A percentile compares a stretch with the other conserved stretches of the same genome.
These are phyloP conservation scores for Dorcus hopei DNA, from an alignment of 2,888 invertebrate genomes.

Conservation along the genomic window DNA sequence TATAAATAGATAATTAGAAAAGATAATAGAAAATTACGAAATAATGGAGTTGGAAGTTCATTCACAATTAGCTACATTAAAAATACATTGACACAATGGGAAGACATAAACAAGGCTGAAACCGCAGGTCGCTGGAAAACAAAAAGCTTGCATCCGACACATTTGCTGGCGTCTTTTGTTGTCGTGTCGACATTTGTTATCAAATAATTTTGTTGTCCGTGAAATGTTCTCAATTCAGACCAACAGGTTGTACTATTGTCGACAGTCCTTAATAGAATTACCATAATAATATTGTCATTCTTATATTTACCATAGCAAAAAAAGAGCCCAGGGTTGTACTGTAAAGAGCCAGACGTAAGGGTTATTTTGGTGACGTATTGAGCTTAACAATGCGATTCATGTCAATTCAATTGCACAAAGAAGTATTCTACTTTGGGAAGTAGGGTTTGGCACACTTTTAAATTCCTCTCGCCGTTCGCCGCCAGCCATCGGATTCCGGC, in stretches of 20 bases:
- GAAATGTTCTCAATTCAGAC: constrained; percentile 45
- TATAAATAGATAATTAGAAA: constrained; percentile 16
- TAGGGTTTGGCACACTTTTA: constrained; percentile 31
- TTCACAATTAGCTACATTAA: constrained; percentile 39
- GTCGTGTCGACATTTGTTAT: constrained; percentile 46
- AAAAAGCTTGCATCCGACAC: constrained; percentile 39
- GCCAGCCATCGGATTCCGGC: constrained; percentile 10
- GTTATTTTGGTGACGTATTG: constrained; percentile 43
- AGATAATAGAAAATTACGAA: constrained; percentile 13
- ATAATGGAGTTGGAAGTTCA: constrained; percentile 28
- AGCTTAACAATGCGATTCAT: constrained; percentile 44
- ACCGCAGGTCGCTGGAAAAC: constrained; percentile 36
- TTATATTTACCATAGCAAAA: constrained; percentile 48
- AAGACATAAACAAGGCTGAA: constrained; percentile 34
- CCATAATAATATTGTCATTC: constrained; percentile 52
- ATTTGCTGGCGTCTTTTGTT: constrained; percentile 41
- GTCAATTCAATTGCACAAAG: constrained; percentile 45
- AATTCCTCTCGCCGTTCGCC: constrained; percentile 13
- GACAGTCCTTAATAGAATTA: constrained; percentile 50
- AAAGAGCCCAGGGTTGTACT: constrained; percentile 35
- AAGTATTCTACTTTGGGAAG: constrained; percentile 40
- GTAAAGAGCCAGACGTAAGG: constrained; percentile 35
- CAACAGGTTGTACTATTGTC: constrained; percentile 51
- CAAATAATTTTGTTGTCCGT: constrained; percentile 50
- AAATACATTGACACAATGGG: constrained; percentile 36